Evolutionary conservation across 1,140 invertebrate species (phyloP), one percentile per base, ranked within the genome.

Genomic region (Procambarus virginalis): DNA sequence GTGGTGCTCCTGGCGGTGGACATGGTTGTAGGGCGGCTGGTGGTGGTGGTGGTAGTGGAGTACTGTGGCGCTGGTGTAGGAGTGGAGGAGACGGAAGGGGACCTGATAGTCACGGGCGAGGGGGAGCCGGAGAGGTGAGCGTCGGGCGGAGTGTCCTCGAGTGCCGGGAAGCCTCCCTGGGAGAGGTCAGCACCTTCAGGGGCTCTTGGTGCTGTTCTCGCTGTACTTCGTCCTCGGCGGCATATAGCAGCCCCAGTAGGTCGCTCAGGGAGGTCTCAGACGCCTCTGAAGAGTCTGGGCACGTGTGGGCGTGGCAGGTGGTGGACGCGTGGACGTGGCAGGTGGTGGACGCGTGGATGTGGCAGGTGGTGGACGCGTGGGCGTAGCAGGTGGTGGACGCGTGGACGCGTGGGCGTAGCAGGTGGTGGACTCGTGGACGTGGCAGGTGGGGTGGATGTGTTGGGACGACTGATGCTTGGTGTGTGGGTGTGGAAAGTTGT

Each of bases 221-320:
- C 34, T 51, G 60, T 14, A 86, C 84, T 12, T 79, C 76, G 2
- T 60, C 84, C 58, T 86, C 84, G 48, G 84, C 84, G 8, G 76
- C 76, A 6, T 78, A 86, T n/a, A 86, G 20, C 8, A 86, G 58
- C 45, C 45, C n/a, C 20, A 86, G 49, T 9, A 86, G 58, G n/a
- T 86, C 84, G 4, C 77, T 22, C 45, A 86, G 4, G 58, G 58
- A 55, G 34, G 34, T 34, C 34, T 34, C 34, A 34, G 34, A 34
- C 34, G 34, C 34, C 34, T 34, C 34, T 34, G 34, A 1, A 34
- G 34, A 34, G 34, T 34, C 34, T 34, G 34, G 34, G 34, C 34
- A 34, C 34, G 34, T 64, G 60, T 64, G 60, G 60, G 60, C 4
- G 4, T 77, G 12, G 20, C 6, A 46, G 10, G 34, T 48, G 60